Conservation (phyloP, 92 coral and sea anemone species). For the Phenganax marumi region DNA sequence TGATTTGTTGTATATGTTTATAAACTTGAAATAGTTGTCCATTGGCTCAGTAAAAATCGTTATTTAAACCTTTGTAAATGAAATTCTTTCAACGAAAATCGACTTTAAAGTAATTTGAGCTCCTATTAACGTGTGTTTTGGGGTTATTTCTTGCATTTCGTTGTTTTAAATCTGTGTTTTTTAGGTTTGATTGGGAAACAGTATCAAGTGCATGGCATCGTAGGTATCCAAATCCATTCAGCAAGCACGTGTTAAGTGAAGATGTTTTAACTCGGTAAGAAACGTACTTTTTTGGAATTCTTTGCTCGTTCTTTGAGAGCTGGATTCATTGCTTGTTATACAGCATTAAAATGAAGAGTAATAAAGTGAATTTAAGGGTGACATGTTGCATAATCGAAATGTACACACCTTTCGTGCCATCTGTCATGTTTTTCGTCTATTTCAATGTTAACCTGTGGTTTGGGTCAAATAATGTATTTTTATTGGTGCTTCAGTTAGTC, state of each 20-base stretch:
- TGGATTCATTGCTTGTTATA: background rate
- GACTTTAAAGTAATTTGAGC: constrained; percentile 25
- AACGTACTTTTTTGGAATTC: background rate
- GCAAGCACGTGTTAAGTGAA: constrained; percentile 97
- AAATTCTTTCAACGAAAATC: constrained; percentile 41
- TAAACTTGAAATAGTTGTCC: background rate
- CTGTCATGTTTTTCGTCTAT: too few relatives aligned
- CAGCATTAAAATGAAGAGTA: background rate
- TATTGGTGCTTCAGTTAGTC: too few relatives aligned
- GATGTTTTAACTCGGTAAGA: constrained; percentile 79
- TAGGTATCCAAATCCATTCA: constrained; percentile 93
- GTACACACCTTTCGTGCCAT: too few relatives aligned
- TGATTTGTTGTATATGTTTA: background rate
- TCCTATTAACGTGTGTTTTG: background rate
- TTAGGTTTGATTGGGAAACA: constrained; percentile 86
- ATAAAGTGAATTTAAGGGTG: too few relatives aligned
- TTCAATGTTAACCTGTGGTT: too few relatives aligned
- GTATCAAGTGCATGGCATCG: constrained; percentile 85
- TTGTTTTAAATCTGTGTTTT: background rate
- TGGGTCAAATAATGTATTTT: too few relatives aligned
- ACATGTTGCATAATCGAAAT: too few relatives aligned
- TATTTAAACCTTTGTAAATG: constrained; percentile 15
- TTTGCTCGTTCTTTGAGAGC: background rate
- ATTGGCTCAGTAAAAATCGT: background rate
- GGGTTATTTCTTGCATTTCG: background rate